phyloP scores from a whole-genome alignment of 2,113 vertebrate genomes.

The Leucopsar rothschildi region DNA sequence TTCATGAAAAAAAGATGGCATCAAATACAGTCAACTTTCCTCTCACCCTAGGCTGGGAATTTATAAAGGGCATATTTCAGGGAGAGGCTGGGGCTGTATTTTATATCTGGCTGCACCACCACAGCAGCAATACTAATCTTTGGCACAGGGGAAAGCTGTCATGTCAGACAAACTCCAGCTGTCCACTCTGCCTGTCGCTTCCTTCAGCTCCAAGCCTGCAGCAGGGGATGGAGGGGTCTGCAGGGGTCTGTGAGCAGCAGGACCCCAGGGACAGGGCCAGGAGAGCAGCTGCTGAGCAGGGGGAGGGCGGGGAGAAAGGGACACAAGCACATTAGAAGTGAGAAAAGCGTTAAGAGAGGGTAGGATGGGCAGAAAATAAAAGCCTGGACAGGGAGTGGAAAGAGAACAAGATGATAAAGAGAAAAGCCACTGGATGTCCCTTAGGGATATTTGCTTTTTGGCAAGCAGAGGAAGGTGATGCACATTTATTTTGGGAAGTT shows the following conservation, averaged over 20 bases:
- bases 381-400: neutral
- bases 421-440: neutral
- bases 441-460: neutral
- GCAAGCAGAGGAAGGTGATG: neutral
- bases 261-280: neutral
- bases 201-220: neutral
- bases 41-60: conserved; percentile 22
- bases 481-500: neutral
- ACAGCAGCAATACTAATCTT: neutral
- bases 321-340: neutral
- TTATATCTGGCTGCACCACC: neutral
- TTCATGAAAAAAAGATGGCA: conserved; percentile 17
- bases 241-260: neutral
- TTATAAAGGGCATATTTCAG: conserved; percentile 27
- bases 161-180: conserved; percentile 43
- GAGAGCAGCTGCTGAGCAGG: neutral
- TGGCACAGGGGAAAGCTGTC: conserved; percentile 36
- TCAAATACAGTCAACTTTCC: neutral
- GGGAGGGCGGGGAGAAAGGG: neutral
- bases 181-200: neutral
- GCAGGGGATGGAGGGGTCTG: neutral
- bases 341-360: neutral
- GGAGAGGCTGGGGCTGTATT: neutral
- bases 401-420: neutral
- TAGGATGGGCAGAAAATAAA: neutral